Percentiles rank a stretch among this genome's conserved stretches.
These are phyloP conservation scores for Myripristis jacobus DNA, from an alignment of 2,797 vertebrate species.

Conservation along the genomic window DNA sequence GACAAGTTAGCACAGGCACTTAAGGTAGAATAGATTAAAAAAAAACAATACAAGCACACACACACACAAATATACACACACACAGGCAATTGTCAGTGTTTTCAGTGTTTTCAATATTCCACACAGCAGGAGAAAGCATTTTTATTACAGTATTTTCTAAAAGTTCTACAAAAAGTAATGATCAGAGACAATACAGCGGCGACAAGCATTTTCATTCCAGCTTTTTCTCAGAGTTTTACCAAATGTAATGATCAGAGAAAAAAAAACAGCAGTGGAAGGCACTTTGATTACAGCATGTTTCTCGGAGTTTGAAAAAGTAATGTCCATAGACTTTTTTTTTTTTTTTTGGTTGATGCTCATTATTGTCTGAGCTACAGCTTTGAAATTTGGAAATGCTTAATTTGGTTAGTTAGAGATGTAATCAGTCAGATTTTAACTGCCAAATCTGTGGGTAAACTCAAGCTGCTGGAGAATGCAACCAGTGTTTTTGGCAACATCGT, in stretches of 20 bases:
- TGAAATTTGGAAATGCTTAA: neutral
- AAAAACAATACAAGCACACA: neutral
- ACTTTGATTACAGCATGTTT: constrained; percentile 2
- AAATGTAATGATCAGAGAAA: constrained; percentile 10
- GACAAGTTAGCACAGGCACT: neutral
- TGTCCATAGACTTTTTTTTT: neutral
- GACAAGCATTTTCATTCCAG: constrained; percentile 21
- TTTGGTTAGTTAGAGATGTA: constrained; percentile 12
- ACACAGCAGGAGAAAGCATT: constrained; percentile 1
- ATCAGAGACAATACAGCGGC: constrained; percentile 14
- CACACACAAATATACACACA: neutral
- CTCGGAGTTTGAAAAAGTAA: constrained; percentile 3
- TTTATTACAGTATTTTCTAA: constrained; percentile 18
- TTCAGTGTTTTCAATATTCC: constrained; percentile 16
- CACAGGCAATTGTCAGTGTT: constrained; percentile 2
- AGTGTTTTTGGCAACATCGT: constrained; percentile 34
- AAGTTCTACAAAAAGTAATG: constrained; percentile 8
- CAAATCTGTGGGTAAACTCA: constrained; percentile 33
- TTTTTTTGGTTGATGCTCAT: constrained; percentile 19
- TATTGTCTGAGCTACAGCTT: constrained; percentile 18
- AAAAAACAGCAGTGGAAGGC: constrained; percentile 3
- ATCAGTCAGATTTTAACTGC: neutral
- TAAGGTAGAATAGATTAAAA: constrained; percentile 8
- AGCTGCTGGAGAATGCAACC: constrained; percentile 22
- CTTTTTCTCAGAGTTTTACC: constrained; percentile 21